Evolutionary conservation across 1,140 invertebrate genomes (phyloP).

Genomic region (Neodiprion fabricii): DNA sequence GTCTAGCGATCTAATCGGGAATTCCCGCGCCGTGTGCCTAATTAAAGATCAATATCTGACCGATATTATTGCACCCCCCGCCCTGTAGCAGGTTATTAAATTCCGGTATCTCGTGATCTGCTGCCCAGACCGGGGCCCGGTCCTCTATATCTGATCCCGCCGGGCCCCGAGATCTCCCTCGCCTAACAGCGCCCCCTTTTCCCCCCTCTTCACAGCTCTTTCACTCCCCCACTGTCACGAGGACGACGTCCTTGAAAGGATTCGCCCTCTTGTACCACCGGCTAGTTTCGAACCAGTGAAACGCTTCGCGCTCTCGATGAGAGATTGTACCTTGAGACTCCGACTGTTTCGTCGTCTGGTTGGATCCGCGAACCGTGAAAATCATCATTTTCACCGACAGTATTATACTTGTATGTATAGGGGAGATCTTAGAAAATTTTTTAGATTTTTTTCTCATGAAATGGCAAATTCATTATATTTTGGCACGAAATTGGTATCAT

Average conservation of each 20-base stretch:
- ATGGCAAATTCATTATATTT: no score
- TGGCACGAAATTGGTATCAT: no score
- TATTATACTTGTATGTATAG: no score
- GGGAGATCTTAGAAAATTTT: no score
- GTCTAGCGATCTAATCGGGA: constrained; percentile 59
- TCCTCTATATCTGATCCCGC: constrained; percentile 54
- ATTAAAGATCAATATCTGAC: constrained; percentile 63
- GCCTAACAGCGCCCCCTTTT: constrained; percentile 32
- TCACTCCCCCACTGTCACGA: constrained; percentile 12
- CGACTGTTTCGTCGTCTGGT: no score
- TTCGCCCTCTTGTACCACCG: constrained; percentile 1
- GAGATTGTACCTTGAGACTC: constrained; percentile 26
- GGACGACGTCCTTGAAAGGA: not conserved
- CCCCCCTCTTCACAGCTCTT: constrained; percentile 20
- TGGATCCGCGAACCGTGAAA: no score
- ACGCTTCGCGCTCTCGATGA: constrained; percentile 30
- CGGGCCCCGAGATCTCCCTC: constrained; percentile 52
- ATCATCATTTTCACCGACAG: no score
- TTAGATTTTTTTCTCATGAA: no score
- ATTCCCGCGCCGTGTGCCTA: constrained; percentile 61
- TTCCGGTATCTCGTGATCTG: constrained; percentile 59
- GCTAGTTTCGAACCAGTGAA: no score
- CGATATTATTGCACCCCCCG: constrained; percentile 58
- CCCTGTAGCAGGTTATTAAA: constrained; percentile 61
- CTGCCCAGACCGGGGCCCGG: constrained; percentile 50